Percentiles rank a stretch among this genome's conserved stretches.
These are phyloP conservation scores for Chloroceryle inda DNA, from an alignment of 2,797 vertebrate species.

Conservation along the genomic window DNA sequence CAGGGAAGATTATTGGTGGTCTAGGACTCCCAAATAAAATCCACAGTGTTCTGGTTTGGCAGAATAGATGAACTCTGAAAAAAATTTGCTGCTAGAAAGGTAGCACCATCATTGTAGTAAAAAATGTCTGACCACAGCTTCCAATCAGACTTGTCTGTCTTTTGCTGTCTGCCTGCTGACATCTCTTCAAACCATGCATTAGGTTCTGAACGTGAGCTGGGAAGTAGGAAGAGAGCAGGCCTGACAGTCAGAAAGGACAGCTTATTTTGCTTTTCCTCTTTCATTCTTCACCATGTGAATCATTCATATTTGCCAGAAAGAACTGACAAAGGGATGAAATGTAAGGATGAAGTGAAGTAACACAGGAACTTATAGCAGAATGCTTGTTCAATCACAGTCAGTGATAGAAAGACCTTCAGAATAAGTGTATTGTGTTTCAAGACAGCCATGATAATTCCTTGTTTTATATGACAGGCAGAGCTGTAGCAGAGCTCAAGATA, in stretches of 20 bases:
- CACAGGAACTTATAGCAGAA: conserved; percentile 29
- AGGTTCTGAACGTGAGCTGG: not conserved
- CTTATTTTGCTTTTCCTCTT: not conserved
- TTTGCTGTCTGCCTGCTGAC: not conserved
- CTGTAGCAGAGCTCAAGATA: conserved; percentile 57
- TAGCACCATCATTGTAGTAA: not conserved
- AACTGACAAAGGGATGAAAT: conserved; percentile 38
- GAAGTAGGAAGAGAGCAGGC: not conserved
- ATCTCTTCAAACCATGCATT: not conserved
- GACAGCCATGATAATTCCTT: conserved; percentile 59
- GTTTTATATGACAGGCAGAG: conserved; percentile 38
- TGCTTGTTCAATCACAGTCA: conserved; percentile 6
- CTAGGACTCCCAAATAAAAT: not conserved
- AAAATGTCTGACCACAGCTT: not conserved
- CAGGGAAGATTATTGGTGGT: not conserved
- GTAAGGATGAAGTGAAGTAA: conserved; percentile 42
- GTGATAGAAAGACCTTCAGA: conserved; percentile 41
- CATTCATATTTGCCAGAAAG: conserved; percentile 31
- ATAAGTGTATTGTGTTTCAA: conserved; percentile 20
- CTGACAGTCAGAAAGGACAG: conserved; percentile 12
- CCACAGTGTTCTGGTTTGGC: not conserved
- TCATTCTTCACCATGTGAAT: not conserved
- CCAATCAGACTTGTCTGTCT: not conserved
- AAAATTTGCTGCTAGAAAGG: not conserved
- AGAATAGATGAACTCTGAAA: not conserved